Evolutionary conservation across 2,113 vertebrate genomes (phyloP).

Genomic region (Pardalotus punctatus): DNA sequence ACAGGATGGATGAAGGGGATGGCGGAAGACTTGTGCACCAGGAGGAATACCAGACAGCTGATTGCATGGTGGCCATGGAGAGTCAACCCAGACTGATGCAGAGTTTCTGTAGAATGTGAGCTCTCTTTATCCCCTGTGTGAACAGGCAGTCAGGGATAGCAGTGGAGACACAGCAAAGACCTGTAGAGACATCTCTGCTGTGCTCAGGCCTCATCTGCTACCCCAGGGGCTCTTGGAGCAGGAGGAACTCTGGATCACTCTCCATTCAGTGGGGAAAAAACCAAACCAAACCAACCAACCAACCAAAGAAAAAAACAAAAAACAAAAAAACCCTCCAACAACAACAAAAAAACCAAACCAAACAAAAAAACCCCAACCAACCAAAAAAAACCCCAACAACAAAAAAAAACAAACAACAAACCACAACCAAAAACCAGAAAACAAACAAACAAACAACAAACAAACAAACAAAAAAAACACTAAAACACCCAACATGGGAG

Average conservation of each 20-base stretch:
- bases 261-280: not conserved
- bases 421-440: too few relatives aligned
- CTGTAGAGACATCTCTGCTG: not conserved
- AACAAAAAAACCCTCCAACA: too few relatives aligned
- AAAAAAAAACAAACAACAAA: not conserved
- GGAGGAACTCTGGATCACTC: not conserved
- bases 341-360: too few relatives aligned
- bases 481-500: not conserved
- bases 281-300: too few relatives aligned
- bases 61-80: not conserved
- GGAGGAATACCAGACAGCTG: not conserved
- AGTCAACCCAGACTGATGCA: not conserved
- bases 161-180: not conserved
- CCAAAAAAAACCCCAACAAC: too few relatives aligned
- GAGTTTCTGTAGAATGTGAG: fast-evolving
- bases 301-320: too few relatives aligned
- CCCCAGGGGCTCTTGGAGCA: not conserved
- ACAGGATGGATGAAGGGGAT: not conserved
- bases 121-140: not conserved
- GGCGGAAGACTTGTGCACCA: not conserved
- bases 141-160: not conserved
- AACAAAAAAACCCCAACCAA: too few relatives aligned
- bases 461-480: not conserved
- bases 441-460: not conserved
- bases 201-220: not conserved